Evolutionary conservation across 2,797 vertebrate genomes (phyloP), one percentile per base, ranked within the genome.

Genomic region (Leptodactylus fallax): DNA sequence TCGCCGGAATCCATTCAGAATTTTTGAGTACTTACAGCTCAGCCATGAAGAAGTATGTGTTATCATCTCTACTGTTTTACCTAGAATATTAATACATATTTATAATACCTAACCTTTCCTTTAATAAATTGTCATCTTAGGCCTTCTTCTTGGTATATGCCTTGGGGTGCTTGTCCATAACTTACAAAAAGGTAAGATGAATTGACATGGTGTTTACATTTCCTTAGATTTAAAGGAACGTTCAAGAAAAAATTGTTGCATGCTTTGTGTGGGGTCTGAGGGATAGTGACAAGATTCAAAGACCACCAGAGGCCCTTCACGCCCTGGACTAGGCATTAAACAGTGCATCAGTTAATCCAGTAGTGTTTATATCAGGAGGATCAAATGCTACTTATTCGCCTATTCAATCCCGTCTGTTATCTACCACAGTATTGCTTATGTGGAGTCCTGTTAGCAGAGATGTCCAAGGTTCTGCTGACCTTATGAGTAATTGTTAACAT

Each of bases 61-160:
- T 19, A 1, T 74, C 11, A 6, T 19, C 14, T 84, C 7, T 58
- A 21, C 45, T 76, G 58, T 14, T 47, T 25, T 14, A 45, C 45
- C 21, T 6, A 10, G 56, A 58, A 17, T 58, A 58, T 17, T 49
- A 11, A 5, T 12, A 51, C 71, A 72, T 25, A 17, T 71, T 19
- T 27, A 17, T 7, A 72, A 36, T 51, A 47, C 16, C 47, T 47
- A 47, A 9, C 14, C 5, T 21, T 74, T 49, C 0, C 74, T 8
- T n/a, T 1, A 21, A 11, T 6, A 23, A 23, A 14, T 77, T 77
- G 55, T 79, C 47, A 65, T 14, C 21, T 63, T 91, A 99, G 97
- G 96, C 97, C 21, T 99, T 99, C 94, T 99, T 99, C 93, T 94
- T 99, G 92, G 96, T 97, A 21, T 99, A 97, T 76, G 95, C 96